Conservation (phyloP, 2,888 invertebrate genomes). For the Pyrocoelia pectoralis region DNA sequence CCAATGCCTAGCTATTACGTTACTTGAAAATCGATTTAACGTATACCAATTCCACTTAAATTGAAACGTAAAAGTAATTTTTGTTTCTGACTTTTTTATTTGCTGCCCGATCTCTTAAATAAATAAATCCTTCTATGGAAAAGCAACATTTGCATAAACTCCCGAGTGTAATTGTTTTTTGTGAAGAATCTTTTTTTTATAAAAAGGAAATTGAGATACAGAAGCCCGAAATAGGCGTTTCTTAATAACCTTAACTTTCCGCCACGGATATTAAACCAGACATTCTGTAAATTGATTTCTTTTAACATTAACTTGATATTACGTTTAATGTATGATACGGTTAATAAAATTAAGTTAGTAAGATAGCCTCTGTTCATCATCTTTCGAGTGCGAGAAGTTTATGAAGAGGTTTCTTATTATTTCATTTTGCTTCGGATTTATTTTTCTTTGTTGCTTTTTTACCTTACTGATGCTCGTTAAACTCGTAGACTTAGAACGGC, state of each 20-base stretch:
- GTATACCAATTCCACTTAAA: conserved; percentile 6
- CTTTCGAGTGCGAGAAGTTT: neutral
- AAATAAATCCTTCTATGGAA: no score
- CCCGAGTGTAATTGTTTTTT: conserved; percentile 24
- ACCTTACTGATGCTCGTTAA: no score
- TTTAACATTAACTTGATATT: conserved; percentile 43
- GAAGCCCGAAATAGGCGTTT: conserved; percentile 25
- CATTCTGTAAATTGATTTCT: conserved; percentile 43
- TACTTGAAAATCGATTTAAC: conserved; percentile 11
- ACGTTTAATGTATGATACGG: neutral
- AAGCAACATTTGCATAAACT: conserved; percentile 27
- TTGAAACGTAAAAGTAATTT: conserved; percentile 8
- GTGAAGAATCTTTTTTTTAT: conserved; percentile 24
- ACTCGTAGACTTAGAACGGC: no score
- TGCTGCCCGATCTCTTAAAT: neutral
- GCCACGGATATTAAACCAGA: conserved; percentile 43
- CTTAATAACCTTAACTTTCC: conserved; percentile 42
- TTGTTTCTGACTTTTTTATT: conserved; percentile 18
- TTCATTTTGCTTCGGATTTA: neutral
- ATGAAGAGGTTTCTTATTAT: neutral
- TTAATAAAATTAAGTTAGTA: neutral
- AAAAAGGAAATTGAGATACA: conserved; percentile 25
- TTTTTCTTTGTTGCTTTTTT: no score
- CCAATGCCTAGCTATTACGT: conserved; percentile 28
- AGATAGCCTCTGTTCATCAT: neutral